Percentiles rank a stretch among this genome's conserved stretches.
These are phyloP conservation scores for Poecile atricapillus DNA, from an alignment of 2,113 vertebrate species.

Conservation along the genomic window DNA sequence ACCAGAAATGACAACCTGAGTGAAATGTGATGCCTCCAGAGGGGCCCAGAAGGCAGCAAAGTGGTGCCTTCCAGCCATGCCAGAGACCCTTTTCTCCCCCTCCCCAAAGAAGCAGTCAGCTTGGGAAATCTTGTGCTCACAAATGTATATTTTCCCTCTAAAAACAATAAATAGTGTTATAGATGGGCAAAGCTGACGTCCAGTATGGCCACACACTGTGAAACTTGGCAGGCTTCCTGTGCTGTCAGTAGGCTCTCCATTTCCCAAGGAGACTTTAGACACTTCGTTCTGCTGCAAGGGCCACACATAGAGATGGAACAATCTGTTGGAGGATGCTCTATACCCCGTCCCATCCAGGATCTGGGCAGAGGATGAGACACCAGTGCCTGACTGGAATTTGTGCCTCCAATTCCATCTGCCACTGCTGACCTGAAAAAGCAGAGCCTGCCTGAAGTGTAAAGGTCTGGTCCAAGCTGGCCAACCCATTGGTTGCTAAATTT, in stretches of 20 bases:
- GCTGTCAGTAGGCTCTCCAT: background rate
- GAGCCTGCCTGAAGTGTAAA: background rate
- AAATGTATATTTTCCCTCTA: conserved; percentile 39
- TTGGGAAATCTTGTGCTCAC: conserved; percentile 34
- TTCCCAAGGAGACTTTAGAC: conserved; percentile 32
- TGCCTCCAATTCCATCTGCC: background rate
- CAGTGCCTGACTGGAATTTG: background rate
- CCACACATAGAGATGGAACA: conserved; percentile 12
- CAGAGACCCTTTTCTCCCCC: conserved; percentile 8
- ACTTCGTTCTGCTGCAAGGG: background rate
- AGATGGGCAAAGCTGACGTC: conserved; percentile 36
- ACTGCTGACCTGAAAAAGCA: background rate
- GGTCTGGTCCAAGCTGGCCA: background rate
- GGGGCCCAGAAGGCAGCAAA: conserved; percentile 32
- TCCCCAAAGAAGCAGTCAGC: background rate
- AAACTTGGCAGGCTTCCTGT: conserved; percentile 45
- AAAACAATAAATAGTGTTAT: conserved; percentile 60
- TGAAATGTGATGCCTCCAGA: conserved; percentile 30
- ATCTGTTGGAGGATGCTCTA: background rate
- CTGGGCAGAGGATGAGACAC: background rate
- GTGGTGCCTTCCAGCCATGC: background rate
- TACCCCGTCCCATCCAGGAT: background rate
- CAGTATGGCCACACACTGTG: conserved; percentile 44
- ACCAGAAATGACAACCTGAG: conserved; percentile 45
- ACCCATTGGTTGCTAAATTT: background rate